Evolutionary conservation across 2,888 invertebrate species (phyloP).

Genomic region (Cryptus armator): DNA sequence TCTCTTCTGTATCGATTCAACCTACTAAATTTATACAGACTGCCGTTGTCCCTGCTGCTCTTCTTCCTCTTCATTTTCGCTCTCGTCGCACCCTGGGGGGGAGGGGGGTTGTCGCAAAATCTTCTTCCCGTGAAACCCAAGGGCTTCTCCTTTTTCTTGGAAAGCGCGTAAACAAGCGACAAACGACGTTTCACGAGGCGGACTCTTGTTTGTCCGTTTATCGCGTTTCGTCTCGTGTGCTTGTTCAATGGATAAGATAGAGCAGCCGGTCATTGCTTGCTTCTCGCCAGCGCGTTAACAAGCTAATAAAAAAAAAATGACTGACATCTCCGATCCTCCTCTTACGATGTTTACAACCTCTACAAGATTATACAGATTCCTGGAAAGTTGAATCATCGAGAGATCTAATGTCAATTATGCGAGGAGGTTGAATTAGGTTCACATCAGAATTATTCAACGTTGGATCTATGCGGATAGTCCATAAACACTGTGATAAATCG

Average conservation of each 20-base stretch:
- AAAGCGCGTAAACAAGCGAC: constrained; percentile 42
- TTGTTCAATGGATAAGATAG: constrained; percentile 3
- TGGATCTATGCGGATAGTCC: too few relatives aligned
- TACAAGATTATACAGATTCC: background rate
- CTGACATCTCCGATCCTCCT: background rate
- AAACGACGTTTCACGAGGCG: constrained; percentile 29
- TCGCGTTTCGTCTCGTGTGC: constrained; percentile 17
- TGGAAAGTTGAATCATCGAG: background rate
- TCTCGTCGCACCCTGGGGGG: background rate
- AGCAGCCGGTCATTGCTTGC: background rate
- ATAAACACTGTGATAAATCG: too few relatives aligned
- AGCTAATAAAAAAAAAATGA: background rate
- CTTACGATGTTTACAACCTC: background rate
- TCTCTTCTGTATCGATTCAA: constrained; percentile 61
- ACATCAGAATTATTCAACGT: too few relatives aligned
- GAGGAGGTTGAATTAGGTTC: too few relatives aligned
- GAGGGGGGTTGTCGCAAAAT: background rate
- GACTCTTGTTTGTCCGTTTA: constrained; percentile 60
- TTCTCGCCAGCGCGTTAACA: background rate
- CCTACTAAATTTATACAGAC: constrained; percentile 25
- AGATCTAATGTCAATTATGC: too few relatives aligned
- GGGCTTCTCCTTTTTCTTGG: constrained; percentile 1
- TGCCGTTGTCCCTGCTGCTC: background rate
- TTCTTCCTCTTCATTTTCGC: background rate
- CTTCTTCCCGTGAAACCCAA: background rate